Base-by-base conservation (phyloP, 2,797 vertebrate genomes). In the Bryconaethiops microstoma region DNA sequence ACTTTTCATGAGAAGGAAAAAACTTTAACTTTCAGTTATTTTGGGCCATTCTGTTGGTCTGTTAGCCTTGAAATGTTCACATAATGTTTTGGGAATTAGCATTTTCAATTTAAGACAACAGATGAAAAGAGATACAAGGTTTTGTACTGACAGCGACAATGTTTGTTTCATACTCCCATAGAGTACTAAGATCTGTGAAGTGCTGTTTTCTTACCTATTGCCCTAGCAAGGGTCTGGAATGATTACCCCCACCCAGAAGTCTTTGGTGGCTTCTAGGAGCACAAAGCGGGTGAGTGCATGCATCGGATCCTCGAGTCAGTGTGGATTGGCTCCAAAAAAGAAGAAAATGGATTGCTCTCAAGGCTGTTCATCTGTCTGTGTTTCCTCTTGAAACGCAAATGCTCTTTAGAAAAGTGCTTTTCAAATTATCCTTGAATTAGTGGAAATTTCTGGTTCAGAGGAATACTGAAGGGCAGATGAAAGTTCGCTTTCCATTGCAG, bases 221-320 rank as follows among this genome's bases (percentile, higher is more conserved):
- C 86, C 82, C 83, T 85, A 93, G 93, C 88, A 82, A 83, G 89
- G 86, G 75, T 87, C 90, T 74, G 91, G 88, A 89, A 80, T 90
- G 87, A 90, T 87, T 86, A 90, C 90, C 8, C 88, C 93, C 48
- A 91, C 90, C 85, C 89, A 86, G 90, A 94, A 90, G 86, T 88
- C 89, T 85, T 87, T 93, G 88, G 85, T 90, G 88, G 89, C 90
- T 77, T 88, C 92, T 87, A 88, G 88, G 87, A 90, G 90, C 83
- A 91, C 93, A 85, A 92, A 89, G 87, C 89, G 91, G 93, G 93
- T 93, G 92, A 94, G 92, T 94, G 86, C 48, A 70, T 82, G 79
- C 55, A 79, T 79, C 77, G 69, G 67, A 59, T 39, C 74, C 70
- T 80, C 62, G 81, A 84, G 25, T 82, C 82, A 84, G 23, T 82